Evolutionary conservation across 2,888 invertebrate species (phyloP).

Genomic region (Listrodromus nycthemerus): DNA sequence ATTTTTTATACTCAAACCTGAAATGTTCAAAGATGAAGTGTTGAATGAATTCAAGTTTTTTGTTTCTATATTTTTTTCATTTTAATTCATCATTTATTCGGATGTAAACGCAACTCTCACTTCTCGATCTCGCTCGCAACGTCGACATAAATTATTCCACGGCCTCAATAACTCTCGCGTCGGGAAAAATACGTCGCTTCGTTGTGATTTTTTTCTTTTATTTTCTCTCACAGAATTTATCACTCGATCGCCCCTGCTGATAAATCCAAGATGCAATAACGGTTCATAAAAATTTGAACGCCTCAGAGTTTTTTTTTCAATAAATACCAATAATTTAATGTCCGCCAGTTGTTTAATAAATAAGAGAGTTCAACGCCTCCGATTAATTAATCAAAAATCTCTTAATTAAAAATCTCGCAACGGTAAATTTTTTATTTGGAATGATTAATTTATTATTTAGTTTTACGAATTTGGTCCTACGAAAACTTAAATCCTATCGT

Average conservation of each 20-base stretch:
- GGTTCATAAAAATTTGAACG: background rate
- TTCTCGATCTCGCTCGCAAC: slow-evolving; percentile 35
- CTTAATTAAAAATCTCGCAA: too few relatives aligned
- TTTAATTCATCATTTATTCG: slow-evolving; percentile 44
- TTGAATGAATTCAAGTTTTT: background rate
- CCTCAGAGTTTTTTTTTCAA: too few relatives aligned
- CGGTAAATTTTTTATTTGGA: background rate
- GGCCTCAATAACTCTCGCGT: slow-evolving; percentile 41
- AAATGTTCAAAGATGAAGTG: too few relatives aligned
- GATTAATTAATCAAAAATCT: too few relatives aligned
- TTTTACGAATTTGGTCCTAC: background rate
- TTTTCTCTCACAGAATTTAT: background rate
- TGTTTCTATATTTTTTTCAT: background rate
- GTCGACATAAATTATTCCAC: slow-evolving; percentile 53
- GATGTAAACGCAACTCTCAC: slow-evolving; percentile 38
- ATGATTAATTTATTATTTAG: background rate
- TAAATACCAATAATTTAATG: too few relatives aligned
- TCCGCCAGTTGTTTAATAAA: too few relatives aligned
- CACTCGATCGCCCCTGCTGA: background rate
- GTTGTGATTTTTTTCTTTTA: background rate
- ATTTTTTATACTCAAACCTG: too few relatives aligned
- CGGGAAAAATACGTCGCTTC: slow-evolving; percentile 13
- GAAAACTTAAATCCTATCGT: background rate
- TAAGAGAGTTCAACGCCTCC: too few relatives aligned
- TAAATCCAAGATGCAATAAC: background rate